These are phyloP conservation scores for Gonocerus acuteangulatus DNA, from an alignment of 2,888 invertebrate species.

Conservation along the genomic window DNA sequence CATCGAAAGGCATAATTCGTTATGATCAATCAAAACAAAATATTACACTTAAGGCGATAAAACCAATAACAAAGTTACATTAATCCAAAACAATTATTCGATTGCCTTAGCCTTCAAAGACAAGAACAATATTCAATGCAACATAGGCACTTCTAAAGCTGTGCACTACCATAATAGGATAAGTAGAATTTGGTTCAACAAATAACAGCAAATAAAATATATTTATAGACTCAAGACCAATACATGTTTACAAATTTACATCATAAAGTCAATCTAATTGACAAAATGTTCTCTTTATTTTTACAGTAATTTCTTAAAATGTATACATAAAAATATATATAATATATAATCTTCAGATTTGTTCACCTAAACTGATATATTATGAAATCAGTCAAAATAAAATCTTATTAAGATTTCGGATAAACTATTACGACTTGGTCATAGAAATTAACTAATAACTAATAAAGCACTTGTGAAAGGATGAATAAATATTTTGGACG, in stretches of 20 bases:
- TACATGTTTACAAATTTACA: constrained; percentile 4
- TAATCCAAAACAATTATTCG: too few species aligned
- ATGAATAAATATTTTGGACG: constrained; percentile 31
- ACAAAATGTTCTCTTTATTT: constrained; percentile 14
- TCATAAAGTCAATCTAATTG: constrained; percentile 19
- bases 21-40: too few species aligned
- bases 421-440: constrained; percentile 8
- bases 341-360: too few species aligned
- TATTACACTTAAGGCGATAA: too few species aligned
- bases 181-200: constrained; percentile 12
- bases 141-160: not conserved
- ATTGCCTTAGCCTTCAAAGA: too few species aligned
- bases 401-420: not conserved
- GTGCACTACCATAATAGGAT: constrained; percentile 25
- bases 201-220: constrained; percentile 14
- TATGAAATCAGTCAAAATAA: not conserved
- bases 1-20: too few species aligned
- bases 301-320: not conserved
- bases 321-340: constrained; percentile 3
- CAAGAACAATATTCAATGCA: not conserved
- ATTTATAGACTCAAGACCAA: not conserved
- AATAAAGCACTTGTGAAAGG: constrained; percentile 35
- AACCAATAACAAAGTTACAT: too few species aligned
- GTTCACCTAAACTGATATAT: not conserved
- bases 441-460: constrained; percentile 23